Evolutionary conservation across 1,140 invertebrate genomes (phyloP).

Genomic region (Adoxophyes honmai): DNA sequence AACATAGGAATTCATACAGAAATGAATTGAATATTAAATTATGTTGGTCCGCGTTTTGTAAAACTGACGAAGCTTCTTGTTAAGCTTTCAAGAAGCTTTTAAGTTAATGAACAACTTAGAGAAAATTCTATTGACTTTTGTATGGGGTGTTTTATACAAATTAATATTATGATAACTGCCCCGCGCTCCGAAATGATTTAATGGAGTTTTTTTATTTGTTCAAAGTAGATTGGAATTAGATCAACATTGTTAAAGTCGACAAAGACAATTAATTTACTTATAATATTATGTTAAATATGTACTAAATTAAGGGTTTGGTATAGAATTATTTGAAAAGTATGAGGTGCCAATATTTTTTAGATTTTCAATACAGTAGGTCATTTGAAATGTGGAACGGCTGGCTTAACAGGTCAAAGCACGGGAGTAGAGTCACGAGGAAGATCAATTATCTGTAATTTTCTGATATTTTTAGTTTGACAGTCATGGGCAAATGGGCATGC

Average conservation of each 20-base stretch:
- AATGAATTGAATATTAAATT: slow-evolving; percentile 75
- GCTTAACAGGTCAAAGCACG: too few species aligned
- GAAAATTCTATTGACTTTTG: slow-evolving; percentile 67
- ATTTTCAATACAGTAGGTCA: too few species aligned
- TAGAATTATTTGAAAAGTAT: too few species aligned
- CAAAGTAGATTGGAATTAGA: background rate
- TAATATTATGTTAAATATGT: too few species aligned
- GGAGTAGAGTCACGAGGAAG: too few species aligned
- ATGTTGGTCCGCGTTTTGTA: slow-evolving; percentile 69
- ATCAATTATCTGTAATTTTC: too few species aligned
- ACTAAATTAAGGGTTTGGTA: too few species aligned
- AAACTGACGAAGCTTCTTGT: slow-evolving; percentile 73
- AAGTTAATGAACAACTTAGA: slow-evolving; percentile 73
- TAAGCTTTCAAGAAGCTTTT: slow-evolving; percentile 74
- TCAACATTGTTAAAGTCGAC: background rate
- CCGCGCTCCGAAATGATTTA: slow-evolving; percentile 2
- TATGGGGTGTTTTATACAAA: slow-evolving; percentile 33
- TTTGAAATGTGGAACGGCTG: too few species aligned
- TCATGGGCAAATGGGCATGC: too few species aligned
- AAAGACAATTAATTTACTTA: background rate
- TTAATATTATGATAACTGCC: slow-evolving; percentile 21
- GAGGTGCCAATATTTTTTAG: too few species aligned
- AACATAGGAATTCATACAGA: slow-evolving; percentile 65
- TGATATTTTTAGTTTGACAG: too few species aligned
- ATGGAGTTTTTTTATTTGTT: slow-evolving; percentile 7